Evolutionary conservation across 2,113 vertebrate species (phyloP).

Genomic region (Guaruba guarouba): DNA sequence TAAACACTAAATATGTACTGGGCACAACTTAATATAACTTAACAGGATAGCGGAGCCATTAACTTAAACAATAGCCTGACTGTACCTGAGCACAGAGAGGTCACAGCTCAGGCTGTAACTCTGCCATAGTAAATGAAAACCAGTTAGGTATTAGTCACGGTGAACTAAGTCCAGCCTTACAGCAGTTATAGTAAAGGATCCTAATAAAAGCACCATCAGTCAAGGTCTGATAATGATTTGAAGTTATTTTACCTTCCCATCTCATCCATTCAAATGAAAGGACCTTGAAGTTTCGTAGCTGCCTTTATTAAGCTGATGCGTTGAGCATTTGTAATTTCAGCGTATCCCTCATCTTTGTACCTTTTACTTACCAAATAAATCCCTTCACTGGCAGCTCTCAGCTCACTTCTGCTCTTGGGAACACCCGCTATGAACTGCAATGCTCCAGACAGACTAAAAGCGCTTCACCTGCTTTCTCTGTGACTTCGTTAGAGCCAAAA

Average conservation of each 20-base stretch:
- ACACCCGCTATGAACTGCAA: background rate
- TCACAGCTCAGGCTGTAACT: background rate
- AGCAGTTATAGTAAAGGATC: background rate
- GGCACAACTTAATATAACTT: background rate
- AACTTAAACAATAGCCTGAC: conserved; percentile 1
- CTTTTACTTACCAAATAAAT: background rate
- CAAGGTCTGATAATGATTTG: background rate
- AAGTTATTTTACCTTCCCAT: background rate
- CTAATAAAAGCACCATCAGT: background rate
- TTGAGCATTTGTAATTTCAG: background rate
- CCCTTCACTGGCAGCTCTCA: background rate
- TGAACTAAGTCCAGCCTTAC: background rate
- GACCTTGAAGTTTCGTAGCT: background rate
- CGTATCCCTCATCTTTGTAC: accelerated
- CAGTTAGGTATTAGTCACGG: background rate
- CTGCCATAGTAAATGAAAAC: background rate
- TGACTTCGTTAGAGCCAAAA: background rate
- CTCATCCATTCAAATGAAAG: background rate
- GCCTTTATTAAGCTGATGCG: background rate
- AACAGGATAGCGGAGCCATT: background rate
- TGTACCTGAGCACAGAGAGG: background rate
- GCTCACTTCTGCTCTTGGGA: background rate
- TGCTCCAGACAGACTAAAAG: accelerated
- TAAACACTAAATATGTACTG: background rate
- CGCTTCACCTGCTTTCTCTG: background rate